Conservation (phyloP, 2,113 vertebrate genomes). For the Microcebus tavaratra region DNA sequence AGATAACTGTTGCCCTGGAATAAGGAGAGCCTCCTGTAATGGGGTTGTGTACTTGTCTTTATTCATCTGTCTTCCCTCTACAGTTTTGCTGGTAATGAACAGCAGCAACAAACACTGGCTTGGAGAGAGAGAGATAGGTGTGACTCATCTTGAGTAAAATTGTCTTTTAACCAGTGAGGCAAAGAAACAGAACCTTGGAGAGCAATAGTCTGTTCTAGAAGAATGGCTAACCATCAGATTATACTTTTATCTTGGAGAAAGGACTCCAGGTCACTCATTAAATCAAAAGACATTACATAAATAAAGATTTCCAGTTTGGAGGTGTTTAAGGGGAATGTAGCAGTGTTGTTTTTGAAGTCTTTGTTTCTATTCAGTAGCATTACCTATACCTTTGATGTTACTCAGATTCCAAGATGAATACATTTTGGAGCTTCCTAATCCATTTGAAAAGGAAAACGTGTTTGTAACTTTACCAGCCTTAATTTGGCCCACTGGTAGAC, state of each 20-base stretch:
- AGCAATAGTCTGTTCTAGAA: background rate
- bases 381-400: background rate
- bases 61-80: background rate
- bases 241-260: conserved; percentile 16
- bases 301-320: conserved; percentile 3
- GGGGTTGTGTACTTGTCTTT: background rate
- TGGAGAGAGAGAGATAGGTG: background rate
- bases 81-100: background rate
- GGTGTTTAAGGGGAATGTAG: background rate
- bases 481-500: conserved; percentile 32
- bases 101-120: background rate
- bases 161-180: conserved; percentile 37
- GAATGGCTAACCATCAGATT: background rate
- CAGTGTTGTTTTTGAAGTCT: conserved; percentile 50
- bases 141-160: background rate
- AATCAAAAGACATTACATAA: conserved; percentile 15
- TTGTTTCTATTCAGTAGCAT: conserved; percentile 30
- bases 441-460: conserved; percentile 24
- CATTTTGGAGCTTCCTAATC: conserved; percentile 48
- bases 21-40: background rate
- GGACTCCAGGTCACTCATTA: conserved; percentile 6
- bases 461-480: conserved; percentile 36
- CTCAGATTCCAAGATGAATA: conserved; percentile 24
- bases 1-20: background rate
- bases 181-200: conserved; percentile 26